Base-by-base conservation (phyloP, 1,140 invertebrate genomes). In the Danaus melanippus region DNA sequence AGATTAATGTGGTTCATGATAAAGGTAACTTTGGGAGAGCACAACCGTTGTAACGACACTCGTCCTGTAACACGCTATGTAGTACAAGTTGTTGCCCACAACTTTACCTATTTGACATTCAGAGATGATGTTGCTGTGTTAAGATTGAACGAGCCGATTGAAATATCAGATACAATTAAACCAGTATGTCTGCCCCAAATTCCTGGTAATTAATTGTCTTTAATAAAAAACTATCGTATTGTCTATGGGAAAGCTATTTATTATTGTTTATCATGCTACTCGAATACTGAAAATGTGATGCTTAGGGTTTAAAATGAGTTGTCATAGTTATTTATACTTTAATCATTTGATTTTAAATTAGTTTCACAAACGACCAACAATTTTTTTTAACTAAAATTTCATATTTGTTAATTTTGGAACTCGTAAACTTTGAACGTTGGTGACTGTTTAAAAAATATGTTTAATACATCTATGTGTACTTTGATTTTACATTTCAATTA, bases 1-100 rank as follows among this genome's bases (percentile, higher is more conserved):
- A 93, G 93, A 44, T 93, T 95, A 70, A 93, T 95, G 92, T 95
- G 93, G 93, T 95, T 95, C 79, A 93, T 95, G 93, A 95, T 95
- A 66, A 93, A 93, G 81, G 93, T 94, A 15, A 94, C 93, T 1
- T 91, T 95, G 57, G 94, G 94, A 0, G 94, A 95, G 70, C 93
- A 95, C 69, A 92, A 95, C 73, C 89, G 93, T n/a, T 95, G 94
- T 75, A 89, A 91, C 58, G 90, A 91, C 44, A 91, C 90, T 17
- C 84, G 89, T 12, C 92, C 92, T 0, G 92, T 93, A 75, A 92
- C 92, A 0, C 89, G 93, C 58, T 95, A 92, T 69, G 88, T 95
- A 8, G 79, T 93, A 1, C 79, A 93, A 44, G 89, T 92, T 2
- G 87, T 93, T 11, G 87, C 91, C 0, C 93, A 93, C 39, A 91